These are phyloP conservation scores for Etia nguti DNA, from an alignment of 2,113 vertebrate species.

Conservation along the genomic window DNA sequence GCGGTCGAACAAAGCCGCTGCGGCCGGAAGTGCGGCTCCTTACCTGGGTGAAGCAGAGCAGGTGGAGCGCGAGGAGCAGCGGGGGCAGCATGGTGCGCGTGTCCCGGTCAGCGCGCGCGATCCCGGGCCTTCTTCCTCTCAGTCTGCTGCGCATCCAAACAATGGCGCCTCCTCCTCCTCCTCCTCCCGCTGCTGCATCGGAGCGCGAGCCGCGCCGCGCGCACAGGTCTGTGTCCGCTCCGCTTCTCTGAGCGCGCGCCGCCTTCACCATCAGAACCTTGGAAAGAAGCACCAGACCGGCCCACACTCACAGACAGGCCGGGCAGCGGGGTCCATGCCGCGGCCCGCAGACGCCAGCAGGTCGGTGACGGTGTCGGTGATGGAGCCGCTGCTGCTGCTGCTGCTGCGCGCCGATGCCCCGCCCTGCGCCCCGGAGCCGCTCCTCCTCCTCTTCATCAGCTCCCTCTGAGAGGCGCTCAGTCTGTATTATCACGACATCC, in stretches of 20 bases:
- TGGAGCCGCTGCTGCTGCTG: slow-evolving; percentile 45
- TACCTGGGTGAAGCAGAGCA: slow-evolving; percentile 59
- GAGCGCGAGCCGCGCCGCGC: slow-evolving; percentile 17
- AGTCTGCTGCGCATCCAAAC: slow-evolving; percentile 67
- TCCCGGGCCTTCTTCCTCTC: slow-evolving; percentile 11
- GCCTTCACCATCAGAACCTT: neutral
- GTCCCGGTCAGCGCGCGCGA: neutral
- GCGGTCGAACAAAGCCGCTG: neutral
- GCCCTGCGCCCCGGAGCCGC: slow-evolving; percentile 47
- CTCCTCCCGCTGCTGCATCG: slow-evolving; percentile 53
- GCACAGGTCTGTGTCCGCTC: neutral
- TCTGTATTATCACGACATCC: neutral
- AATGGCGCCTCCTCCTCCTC: slow-evolving; percentile 54
- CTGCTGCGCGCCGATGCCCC: slow-evolving; percentile 49
- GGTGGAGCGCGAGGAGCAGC: slow-evolving; percentile 12
- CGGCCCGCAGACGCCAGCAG: slow-evolving; percentile 43
- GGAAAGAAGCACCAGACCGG: neutral
- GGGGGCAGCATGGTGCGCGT: slow-evolving; percentile 31
- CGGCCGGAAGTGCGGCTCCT: neutral
- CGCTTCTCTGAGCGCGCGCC: neutral
- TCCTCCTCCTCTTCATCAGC: neutral
- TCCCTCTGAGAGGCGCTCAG: neutral
- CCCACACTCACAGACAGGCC: neutral
- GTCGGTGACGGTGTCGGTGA: slow-evolving; percentile 35
- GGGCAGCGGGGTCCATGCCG: slow-evolving; percentile 26